Evolutionary conservation across 2,888 invertebrate genomes (phyloP).

Genomic region (Diarsia brunnea): DNA sequence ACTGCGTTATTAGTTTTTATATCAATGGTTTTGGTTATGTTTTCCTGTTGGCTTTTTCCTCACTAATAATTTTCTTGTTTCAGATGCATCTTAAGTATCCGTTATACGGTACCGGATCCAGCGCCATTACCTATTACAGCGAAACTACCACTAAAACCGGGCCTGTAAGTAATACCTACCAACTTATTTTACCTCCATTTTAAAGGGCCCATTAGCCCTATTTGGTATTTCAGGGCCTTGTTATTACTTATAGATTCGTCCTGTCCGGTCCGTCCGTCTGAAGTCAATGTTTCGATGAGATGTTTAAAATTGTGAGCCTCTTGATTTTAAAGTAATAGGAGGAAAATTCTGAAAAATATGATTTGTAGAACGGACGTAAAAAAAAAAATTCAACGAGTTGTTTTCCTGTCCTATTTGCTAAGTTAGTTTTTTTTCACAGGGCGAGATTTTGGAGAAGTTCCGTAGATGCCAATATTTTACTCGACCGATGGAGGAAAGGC

Average conservation of each 20-base stretch:
- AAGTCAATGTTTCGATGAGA: too few relatives aligned
- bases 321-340: too few relatives aligned
- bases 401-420: too few relatives aligned
- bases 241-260: too few relatives aligned
- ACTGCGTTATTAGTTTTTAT: too few relatives aligned
- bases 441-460: slow-evolving; percentile 88
- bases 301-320: too few relatives aligned
- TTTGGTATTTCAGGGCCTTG: background rate
- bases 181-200: background rate
- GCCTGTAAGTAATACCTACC: slow-evolving; percentile 77
- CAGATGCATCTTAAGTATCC: slow-evolving; percentile 88
- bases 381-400: too few relatives aligned
- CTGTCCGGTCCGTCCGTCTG: too few relatives aligned
- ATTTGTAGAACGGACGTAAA: too few relatives aligned
- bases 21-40: too few relatives aligned
- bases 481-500: slow-evolving; percentile 86
- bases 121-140: slow-evolving; percentile 86
- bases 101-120: slow-evolving; percentile 87
- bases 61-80: slow-evolving; percentile 45
- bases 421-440: slow-evolving; percentile 73
- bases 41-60: too few relatives aligned
- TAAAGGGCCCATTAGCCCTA: background rate
- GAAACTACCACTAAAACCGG: slow-evolving; percentile 82
- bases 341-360: too few relatives aligned
- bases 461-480: slow-evolving; percentile 85